These are phyloP conservation scores for Cryptoprocta ferox DNA, from an alignment of 2,797 vertebrate genomes.

Conservation along the genomic window DNA sequence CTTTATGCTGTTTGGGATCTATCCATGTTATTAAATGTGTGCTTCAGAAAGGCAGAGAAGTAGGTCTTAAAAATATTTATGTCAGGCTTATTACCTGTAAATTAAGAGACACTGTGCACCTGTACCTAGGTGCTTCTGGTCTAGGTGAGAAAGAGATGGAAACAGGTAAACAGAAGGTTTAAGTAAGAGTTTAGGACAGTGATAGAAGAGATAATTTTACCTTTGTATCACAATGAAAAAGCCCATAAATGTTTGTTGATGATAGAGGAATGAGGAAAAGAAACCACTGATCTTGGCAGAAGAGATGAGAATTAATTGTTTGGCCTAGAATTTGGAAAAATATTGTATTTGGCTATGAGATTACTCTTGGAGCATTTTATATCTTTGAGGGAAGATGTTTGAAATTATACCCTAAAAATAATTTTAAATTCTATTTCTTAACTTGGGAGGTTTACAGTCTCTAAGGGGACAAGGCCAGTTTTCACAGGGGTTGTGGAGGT, in stretches of 20 bases:
- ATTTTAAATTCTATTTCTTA: not conserved
- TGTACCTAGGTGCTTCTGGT: not conserved
- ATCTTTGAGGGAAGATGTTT: conserved; percentile 27
- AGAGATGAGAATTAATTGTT: conserved; percentile 30
- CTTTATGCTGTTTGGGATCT: not conserved
- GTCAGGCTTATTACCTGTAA: not conserved
- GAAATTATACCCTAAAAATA: conserved; percentile 25
- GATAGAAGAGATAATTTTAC: not conserved
- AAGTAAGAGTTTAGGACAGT: not conserved
- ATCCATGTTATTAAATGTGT: not conserved
- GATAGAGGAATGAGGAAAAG: conserved; percentile 2
- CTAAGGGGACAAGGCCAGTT: not conserved
- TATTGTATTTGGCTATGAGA: not conserved
- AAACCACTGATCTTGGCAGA: not conserved
- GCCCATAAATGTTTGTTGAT: not conserved
- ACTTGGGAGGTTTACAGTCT: not conserved
- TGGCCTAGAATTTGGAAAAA: conserved; percentile 41
- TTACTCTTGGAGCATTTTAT: conserved; percentile 38
- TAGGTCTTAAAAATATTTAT: not conserved
- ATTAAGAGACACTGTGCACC: not conserved
- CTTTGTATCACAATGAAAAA: not conserved
- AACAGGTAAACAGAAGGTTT: not conserved
- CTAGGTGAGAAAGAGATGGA: not conserved
- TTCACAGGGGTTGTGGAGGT: not conserved
- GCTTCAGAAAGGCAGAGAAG: not conserved